Conservation (phyloP, 2,797 vertebrate genomes). For the Crypturellus tataupa region DNA sequence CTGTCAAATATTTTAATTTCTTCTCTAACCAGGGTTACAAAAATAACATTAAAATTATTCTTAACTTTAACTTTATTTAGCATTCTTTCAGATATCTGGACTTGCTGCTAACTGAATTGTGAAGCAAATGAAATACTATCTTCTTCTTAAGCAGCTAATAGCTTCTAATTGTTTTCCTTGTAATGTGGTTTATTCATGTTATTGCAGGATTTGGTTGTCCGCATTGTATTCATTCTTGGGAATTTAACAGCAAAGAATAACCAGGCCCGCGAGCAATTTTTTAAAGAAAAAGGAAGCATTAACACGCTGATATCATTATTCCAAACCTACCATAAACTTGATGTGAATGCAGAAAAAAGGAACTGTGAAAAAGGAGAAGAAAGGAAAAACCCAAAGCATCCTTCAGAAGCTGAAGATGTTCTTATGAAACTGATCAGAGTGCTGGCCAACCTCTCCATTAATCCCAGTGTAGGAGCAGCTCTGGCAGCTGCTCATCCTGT, state of each 20-base stretch:
- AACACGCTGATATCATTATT: constrained; percentile 86
- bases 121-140: constrained; percentile 4
- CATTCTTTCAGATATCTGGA: neutral
- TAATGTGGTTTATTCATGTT: constrained; percentile 43
- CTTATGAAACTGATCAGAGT: constrained; percentile 93
- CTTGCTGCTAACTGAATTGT: neutral
- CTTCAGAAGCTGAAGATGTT: constrained; percentile 85
- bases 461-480: constrained; percentile 83
- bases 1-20: neutral
- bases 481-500: constrained; percentile 82
- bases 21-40: neutral
- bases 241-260: constrained; percentile 90
- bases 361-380: neutral
- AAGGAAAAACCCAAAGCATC: neutral
- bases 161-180: neutral
- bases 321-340: constrained; percentile 80
- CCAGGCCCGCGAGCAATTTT: constrained; percentile 85
- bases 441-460: constrained; percentile 92
- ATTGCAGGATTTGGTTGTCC: constrained; percentile 91
- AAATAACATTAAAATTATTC: neutral
- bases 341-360: constrained; percentile 25
- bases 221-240: constrained; percentile 91
- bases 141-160: constrained; percentile 13
- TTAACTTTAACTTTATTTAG: neutral
- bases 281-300: constrained; percentile 81